Conservation (phyloP, 2,888 invertebrate genomes). For the Tromatobia lineatoria region DNA sequence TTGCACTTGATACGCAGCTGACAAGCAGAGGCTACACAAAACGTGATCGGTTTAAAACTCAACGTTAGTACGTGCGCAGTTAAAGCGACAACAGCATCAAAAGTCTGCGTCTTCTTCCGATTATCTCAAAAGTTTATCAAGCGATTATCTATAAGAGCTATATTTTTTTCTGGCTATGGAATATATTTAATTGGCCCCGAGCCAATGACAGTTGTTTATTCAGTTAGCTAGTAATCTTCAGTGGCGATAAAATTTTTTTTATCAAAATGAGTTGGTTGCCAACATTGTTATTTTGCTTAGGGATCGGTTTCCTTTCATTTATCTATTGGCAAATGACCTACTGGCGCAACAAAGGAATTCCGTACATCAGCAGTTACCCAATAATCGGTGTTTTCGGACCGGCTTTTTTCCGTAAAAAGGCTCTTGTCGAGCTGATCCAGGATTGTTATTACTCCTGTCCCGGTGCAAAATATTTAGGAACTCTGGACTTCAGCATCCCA, state of each 20-base stretch:
- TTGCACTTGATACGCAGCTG: neutral
- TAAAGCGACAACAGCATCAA: neutral
- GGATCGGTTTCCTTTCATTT: neutral
- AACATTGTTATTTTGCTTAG: slow-evolving; percentile 42
- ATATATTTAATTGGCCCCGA: too few species aligned
- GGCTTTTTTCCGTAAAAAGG: neutral
- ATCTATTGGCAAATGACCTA: slow-evolving; percentile 13
- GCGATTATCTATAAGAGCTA: neutral
- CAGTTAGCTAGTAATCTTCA: neutral
- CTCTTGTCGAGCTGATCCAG: neutral
- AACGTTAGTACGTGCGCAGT: neutral
- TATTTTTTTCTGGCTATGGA: neutral
- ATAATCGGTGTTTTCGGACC: neutral
- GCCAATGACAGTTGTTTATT: neutral
- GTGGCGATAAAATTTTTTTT: neutral
- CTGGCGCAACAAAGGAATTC: slow-evolving; percentile 15
- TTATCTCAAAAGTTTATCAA: neutral
- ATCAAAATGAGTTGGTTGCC: slow-evolving; percentile 13
- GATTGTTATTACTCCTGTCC: slow-evolving; percentile 62
- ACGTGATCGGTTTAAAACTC: neutral
- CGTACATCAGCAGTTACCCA: neutral
- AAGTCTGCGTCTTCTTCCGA: neutral
- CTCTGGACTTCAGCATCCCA: slow-evolving; percentile 77
- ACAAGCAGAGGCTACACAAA: neutral
- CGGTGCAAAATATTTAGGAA: slow-evolving; percentile 71